phyloP scores from a whole-genome alignment of 1,140 invertebrate genomes.

The Lethocerus indicus region DNA sequence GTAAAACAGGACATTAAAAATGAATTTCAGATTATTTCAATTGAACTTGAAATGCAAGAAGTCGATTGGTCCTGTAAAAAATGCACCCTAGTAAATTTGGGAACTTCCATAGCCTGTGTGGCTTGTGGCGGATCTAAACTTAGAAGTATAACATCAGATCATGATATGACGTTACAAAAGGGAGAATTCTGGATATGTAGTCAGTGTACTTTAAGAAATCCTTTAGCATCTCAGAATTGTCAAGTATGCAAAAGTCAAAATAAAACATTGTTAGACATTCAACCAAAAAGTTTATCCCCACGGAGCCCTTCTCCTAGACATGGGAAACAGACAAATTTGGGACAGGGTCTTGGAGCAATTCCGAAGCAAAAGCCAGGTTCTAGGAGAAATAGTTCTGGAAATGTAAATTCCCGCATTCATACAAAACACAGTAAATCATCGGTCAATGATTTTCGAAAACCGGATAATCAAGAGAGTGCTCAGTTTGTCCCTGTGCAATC shows the following conservation, averaged over 20 bases:
- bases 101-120: slow-evolving; percentile 46
- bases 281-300: slow-evolving; percentile 14
- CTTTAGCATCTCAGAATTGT: slow-evolving; percentile 46
- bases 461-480: neutral
- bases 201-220: slow-evolving; percentile 72
- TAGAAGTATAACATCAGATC: slow-evolving; percentile 39
- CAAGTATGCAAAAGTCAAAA: slow-evolving; percentile 53
- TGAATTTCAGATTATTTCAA: slow-evolving; percentile 1
- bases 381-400: slow-evolving; percentile 11
- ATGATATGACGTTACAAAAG: slow-evolving; percentile 49
- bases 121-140: slow-evolving; percentile 69
- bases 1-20: too few relatives aligned
- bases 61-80: slow-evolving; percentile 67
- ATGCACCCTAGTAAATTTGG: slow-evolving; percentile 67
- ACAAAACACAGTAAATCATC: slow-evolving; percentile 3
- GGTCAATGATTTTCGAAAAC: neutral
- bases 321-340: slow-evolving; percentile 9
- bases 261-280: slow-evolving; percentile 21
- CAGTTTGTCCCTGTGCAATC: neutral
- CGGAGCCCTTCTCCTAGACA: slow-evolving; percentile 28
- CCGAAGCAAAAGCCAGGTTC: slow-evolving; percentile 20
- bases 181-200: slow-evolving; percentile 58
- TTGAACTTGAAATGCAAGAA: slow-evolving; percentile 7
- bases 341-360: slow-evolving; percentile 18
- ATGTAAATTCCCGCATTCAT: neutral